Base-by-base conservation (phyloP, 2,797 vertebrate genomes). In the Cheirogaleus major region DNA sequence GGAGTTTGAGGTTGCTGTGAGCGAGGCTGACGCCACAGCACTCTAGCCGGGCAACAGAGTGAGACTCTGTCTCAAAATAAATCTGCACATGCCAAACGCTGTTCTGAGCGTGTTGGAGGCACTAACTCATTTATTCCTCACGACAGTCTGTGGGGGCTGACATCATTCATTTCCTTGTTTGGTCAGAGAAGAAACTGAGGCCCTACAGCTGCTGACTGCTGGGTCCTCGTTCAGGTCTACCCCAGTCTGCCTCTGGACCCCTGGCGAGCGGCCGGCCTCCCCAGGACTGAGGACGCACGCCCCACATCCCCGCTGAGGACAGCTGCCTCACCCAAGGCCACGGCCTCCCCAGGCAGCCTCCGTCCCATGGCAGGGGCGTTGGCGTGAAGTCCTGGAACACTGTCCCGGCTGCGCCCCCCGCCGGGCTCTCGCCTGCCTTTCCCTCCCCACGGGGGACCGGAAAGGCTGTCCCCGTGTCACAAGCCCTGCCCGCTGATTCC, bases 1-100 rank as follows among this genome's bases (percentile, higher is more conserved):
- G n/a, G n/a, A n/a, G n/a, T n/a, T n/a, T n/a, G n/a, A n/a, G n/a
- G n/a, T n/a, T n/a, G n/a, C n/a, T n/a, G n/a, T n/a, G n/a, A n/a
- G n/a, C n/a, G n/a, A n/a, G n/a, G n/a, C n/a, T n/a, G n/a, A n/a
- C n/a, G n/a, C n/a, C n/a, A n/a, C n/a, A n/a, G n/a, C n/a, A n/a
- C n/a, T n/a, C n/a, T n/a, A n/a, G n/a, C n/a, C n/a, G n/a, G n/a
- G n/a, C n/a, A n/a, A n/a, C n/a, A n/a, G n/a, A n/a, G n/a, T n/a
- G n/a, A n/a, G n/a, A n/a, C n/a, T n/a, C n/a, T n/a, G n/a, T n/a
- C n/a, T n/a, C n/a, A n/a, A n/a, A n/a, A n/a, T n/a, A n/a, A n/a
- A 30, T 11, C 27, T 41, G 32, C 13, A 23, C 7, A 6, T 41
- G 78, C 14, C 52, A 45, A 0, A 2, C 10, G 0, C 4, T 32